Percentiles rank a stretch among this genome's conserved stretches.
Conservation (phyloP, 2,797 vertebrate genomes). For the Cryptoprocta ferox region DNA sequence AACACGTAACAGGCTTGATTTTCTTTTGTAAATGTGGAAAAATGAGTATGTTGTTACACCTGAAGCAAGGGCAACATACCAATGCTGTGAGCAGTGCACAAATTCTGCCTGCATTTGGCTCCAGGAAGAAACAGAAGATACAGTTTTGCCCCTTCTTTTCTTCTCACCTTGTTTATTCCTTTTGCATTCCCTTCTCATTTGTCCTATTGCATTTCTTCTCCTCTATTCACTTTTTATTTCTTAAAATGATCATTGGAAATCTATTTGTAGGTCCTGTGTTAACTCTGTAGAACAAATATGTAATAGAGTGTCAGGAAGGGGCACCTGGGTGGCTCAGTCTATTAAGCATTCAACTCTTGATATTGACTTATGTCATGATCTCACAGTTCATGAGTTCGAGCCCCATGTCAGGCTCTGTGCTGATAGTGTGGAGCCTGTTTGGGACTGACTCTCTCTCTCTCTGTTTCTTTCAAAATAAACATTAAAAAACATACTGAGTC, state of each 20-base stretch:
- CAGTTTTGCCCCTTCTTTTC: neutral
- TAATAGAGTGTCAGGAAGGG: neutral
- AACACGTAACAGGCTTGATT: neutral
- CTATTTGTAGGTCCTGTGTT: neutral
- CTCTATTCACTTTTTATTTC: neutral
- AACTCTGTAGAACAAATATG: neutral
- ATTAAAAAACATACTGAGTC: neutral
- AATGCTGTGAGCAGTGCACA: fast-evolving
- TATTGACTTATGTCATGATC: too few species aligned
- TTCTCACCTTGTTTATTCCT: neutral
- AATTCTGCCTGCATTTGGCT: neutral
- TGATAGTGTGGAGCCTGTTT: too few species aligned
- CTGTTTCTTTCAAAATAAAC: too few species aligned
- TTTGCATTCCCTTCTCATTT: neutral
- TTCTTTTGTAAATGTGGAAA: neutral
- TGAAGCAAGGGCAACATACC: neutral
- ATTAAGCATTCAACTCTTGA: too few species aligned
- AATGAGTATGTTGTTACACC: neutral
- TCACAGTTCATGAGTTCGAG: too few species aligned
- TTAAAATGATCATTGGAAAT: neutral
- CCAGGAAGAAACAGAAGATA: neutral
- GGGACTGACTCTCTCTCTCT: too few species aligned
- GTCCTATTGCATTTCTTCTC: neutral
- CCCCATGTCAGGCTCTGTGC: too few species aligned
- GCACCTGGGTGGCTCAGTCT: too few species aligned